phyloP scores from a whole-genome alignment of 2,797 vertebrate species.

The Molothrus ater region DNA sequence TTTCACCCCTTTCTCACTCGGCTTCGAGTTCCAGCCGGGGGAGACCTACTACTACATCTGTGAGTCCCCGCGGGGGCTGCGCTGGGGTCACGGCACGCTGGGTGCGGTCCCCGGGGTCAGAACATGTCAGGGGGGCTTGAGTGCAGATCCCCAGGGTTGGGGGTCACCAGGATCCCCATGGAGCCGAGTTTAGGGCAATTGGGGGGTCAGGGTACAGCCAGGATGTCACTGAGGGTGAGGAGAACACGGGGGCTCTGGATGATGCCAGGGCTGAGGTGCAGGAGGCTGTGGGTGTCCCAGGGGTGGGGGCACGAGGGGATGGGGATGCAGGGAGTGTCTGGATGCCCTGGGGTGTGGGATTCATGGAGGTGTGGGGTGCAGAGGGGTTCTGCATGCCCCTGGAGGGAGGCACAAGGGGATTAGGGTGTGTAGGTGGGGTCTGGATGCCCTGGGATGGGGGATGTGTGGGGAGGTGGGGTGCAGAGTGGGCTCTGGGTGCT shows the following conservation, averaged over 20 bases:
- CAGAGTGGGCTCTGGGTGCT: background rate
- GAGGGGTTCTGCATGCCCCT: background rate
- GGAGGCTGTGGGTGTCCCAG: background rate
- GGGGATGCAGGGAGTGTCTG: background rate
- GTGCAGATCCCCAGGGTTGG: background rate
- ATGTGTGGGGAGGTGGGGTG: too few relatives aligned
- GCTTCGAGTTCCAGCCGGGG: conserved; percentile 90
- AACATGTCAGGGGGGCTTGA: background rate
- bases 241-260: background rate
- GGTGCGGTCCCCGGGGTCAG: background rate
- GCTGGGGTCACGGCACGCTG: accelerated
- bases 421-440: background rate
- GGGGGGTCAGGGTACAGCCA: accelerated
- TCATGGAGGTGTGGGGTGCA: background rate
- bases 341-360: background rate
- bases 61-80: conserved; percentile 71
- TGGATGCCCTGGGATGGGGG: background rate
- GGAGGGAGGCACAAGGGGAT: too few relatives aligned
- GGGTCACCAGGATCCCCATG: background rate
- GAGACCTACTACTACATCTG: conserved; percentile 94
- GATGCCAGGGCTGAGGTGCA: background rate
- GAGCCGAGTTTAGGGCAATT: accelerated
- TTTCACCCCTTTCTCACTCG: conserved; percentile 92
- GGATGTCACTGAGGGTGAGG: background rate
- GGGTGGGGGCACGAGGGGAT: too few relatives aligned